phyloP scores from a whole-genome alignment of 2,113 vertebrate genomes.

The Neogobius melanostomus region DNA sequence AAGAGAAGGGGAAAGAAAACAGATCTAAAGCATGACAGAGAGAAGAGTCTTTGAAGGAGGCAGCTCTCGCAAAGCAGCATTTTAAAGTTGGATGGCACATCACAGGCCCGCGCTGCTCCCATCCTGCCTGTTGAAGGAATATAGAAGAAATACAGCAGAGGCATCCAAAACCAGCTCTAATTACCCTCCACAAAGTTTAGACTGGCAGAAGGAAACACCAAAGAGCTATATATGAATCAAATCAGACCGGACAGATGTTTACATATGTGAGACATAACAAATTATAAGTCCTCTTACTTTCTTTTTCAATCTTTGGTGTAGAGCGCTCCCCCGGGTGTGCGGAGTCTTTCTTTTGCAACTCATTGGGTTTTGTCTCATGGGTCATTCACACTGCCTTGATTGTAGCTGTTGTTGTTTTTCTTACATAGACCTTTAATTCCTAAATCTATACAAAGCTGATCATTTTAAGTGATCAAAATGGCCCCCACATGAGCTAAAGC shows the following conservation, averaged over 20 bases:
- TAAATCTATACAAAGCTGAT: no score
- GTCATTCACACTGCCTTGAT: no score
- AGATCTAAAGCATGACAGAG: background rate
- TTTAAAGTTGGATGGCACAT: constrained; percentile 66
- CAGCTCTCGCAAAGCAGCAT: constrained; percentile 48
- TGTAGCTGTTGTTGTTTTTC: no score
- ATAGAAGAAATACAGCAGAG: constrained; percentile 17
- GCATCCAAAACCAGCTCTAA: constrained; percentile 45
- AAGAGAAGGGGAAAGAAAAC: constrained; percentile 20
- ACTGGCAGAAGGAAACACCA: constrained; percentile 9
- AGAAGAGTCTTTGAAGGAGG: constrained; percentile 56
- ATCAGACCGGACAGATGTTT: constrained; percentile 47
- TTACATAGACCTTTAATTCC: no score
- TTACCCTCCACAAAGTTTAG: constrained; percentile 34
- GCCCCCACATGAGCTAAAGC: background rate
- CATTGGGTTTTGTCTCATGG: no score
- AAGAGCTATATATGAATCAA: constrained; percentile 27
- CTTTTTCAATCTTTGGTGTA: background rate
- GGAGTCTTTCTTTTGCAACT: no score
- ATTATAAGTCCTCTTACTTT: constrained; percentile 3
- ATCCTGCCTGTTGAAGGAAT: constrained; percentile 41
- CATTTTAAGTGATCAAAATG: no score
- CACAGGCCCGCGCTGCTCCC: constrained; percentile 49
- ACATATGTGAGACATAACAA: constrained; percentile 34
- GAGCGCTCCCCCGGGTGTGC: background rate